phyloP scores from a whole-genome alignment of 2,888 invertebrate genomes.

The Lasius platythorax region DNA sequence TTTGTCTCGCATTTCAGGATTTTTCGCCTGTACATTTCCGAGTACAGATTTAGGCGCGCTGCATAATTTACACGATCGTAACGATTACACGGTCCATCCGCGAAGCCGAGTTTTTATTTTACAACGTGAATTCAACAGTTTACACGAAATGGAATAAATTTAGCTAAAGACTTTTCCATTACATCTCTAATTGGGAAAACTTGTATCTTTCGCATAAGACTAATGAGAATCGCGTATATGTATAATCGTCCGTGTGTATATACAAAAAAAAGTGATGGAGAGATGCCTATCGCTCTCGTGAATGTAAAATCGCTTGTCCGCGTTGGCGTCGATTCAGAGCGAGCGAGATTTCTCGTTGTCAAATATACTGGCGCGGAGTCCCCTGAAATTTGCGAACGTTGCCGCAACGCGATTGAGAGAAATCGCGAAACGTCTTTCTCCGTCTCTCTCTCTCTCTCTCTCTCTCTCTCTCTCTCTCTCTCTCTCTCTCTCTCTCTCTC shows the following conservation, averaged over 20 bases:
- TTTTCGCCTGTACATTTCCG: background rate
- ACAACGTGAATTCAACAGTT: background rate
- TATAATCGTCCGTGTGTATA: background rate
- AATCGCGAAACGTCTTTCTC: constrained; percentile 44
- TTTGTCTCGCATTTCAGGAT: background rate
- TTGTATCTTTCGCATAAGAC: background rate
- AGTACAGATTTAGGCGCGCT: background rate
- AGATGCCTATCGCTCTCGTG: background rate
- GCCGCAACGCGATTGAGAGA: constrained; percentile 38
- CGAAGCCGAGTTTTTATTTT: background rate
- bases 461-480: too few relatives aligned
- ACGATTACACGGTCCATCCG: background rate
- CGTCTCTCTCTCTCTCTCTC: background rate
- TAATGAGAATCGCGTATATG: background rate
- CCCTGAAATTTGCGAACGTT: constrained; percentile 35
- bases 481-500: too few relatives aligned
- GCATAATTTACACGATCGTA: constrained; percentile 23
- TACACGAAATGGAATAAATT: constrained; percentile 11
- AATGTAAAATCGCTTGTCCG: constrained; percentile 24
- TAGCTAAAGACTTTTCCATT: background rate
- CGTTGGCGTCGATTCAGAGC: constrained; percentile 17
- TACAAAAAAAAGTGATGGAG: background rate
- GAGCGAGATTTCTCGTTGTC: constrained; percentile 41
- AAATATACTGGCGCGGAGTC: constrained; percentile 16
- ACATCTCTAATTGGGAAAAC: background rate